A percentile compares a stretch with the other conserved stretches of the same genome.
Conservation (phyloP, 2,888 invertebrate genomes). For the Microctonus hyperodae region DNA sequence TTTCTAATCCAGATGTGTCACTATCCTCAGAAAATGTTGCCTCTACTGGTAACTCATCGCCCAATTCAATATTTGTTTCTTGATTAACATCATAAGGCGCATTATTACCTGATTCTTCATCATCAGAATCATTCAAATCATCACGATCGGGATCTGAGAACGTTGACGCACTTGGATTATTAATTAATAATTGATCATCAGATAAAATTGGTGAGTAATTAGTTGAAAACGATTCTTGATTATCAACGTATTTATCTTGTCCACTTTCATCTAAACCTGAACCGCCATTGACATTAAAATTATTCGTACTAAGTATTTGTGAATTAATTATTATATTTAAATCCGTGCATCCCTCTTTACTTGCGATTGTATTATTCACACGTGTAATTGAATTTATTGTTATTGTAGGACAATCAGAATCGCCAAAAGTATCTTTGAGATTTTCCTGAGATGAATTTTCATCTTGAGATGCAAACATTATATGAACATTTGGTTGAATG, state of each 20-base stretch:
- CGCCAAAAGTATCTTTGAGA: conserved; percentile 20
- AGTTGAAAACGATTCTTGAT: neutral
- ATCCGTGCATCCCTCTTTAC: conserved; percentile 74
- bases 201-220: neutral
- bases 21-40: conserved; percentile 14
- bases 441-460: conserved; percentile 35
- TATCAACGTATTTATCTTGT: conserved; percentile 33
- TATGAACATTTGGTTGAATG: conserved; percentile 52
- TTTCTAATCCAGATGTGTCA: conserved; percentile 21
- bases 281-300: conserved; percentile 51
- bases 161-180: conserved; percentile 11
- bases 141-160: conserved; percentile 30
- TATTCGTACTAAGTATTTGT: conserved; percentile 70
- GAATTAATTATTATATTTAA: conserved; percentile 76
- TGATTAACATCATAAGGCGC: conserved; percentile 32
- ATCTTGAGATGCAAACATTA: conserved; percentile 52
- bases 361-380: conserved; percentile 63
- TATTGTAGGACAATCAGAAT: conserved; percentile 56
- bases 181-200: conserved; percentile 7
- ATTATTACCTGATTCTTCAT: neutral
- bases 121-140: conserved; percentile 8
- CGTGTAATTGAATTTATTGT: conserved; percentile 59
- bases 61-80: conserved; percentile 27
- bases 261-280: conserved; percentile 18
- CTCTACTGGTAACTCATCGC: neutral